phyloP scores from a whole-genome alignment of 2,113 vertebrate genomes.

The Notarius quadriscutis region DNA sequence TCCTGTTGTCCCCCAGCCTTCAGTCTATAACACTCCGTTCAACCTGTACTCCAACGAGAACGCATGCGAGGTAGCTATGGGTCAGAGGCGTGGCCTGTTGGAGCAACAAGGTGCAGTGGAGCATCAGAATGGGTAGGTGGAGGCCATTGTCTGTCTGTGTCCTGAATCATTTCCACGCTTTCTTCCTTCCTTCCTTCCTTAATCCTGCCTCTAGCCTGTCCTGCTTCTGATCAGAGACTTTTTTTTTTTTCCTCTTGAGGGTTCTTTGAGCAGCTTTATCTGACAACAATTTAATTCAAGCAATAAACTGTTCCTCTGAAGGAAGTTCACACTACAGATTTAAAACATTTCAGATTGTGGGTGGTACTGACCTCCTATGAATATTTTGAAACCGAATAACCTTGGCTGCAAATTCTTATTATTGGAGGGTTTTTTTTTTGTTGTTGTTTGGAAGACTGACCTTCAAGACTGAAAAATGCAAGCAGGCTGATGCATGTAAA shows the following conservation, averaged over 20 bases:
- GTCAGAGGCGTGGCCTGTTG: constrained; percentile 84
- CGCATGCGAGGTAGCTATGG: constrained; percentile 83
- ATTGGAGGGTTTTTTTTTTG: background rate
- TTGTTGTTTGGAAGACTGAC: background rate
- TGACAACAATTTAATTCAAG: background rate
- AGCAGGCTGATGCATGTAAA: background rate
- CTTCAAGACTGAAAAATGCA: background rate
- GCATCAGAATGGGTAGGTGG: constrained; percentile 91
- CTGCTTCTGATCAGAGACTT: constrained; percentile 11
- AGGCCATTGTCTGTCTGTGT: background rate
- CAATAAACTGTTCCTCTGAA: background rate
- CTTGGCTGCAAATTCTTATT: background rate
- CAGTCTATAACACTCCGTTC: constrained; percentile 79
- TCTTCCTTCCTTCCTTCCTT: background rate
- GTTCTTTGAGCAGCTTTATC: background rate
- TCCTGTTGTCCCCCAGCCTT: constrained; percentile 83
- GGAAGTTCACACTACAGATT: background rate
- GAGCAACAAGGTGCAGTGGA: constrained; percentile 83
- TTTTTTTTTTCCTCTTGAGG: background rate
- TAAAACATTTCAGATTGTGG: background rate
- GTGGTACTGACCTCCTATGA: background rate
- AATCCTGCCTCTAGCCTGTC: constrained; percentile 1
- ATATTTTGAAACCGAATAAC: background rate
- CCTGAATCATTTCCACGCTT: constrained; percentile 11
- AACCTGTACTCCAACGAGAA: constrained; percentile 78